A percentile compares a stretch with the other conserved stretches of the same genome.
Evolutionary conservation across 2,888 invertebrate genomes (phyloP).

Genomic region (Drosophila vallismaia): DNA sequence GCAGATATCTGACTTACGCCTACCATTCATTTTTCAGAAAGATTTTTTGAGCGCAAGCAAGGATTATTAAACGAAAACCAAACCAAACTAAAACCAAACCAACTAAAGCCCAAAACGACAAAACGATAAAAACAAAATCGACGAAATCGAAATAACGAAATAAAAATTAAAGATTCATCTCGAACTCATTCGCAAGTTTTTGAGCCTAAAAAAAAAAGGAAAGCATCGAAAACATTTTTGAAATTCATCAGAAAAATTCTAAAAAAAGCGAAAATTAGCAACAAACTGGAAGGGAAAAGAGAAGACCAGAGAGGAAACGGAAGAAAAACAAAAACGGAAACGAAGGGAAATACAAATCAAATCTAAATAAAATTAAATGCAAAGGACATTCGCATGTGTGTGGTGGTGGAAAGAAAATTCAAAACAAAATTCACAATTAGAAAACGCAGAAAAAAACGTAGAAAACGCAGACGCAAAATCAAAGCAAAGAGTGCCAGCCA

Average conservation of each 20-base stretch:
- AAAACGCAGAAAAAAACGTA: conserved; percentile 83
- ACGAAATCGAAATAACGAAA: conserved; percentile 43
- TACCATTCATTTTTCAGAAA: conserved; percentile 75
- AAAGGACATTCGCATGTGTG: conserved; percentile 83
- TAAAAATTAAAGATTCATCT: conserved; percentile 40
- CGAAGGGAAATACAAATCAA: conserved; percentile 47
- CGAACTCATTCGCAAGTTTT: conserved; percentile 53
- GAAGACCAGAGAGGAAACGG: conserved; percentile 40
- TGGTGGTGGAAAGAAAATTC: conserved; percentile 83
- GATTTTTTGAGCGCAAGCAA: conserved; percentile 82
- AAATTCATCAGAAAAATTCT: conserved; percentile 19
- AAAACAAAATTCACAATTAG: conserved; percentile 83
- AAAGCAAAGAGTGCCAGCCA: conserved; percentile 50
- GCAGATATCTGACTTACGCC: conserved; percentile 36
- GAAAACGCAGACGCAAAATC: conserved; percentile 81
- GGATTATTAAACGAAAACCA: conserved; percentile 74
- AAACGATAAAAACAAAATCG: conserved; percentile 18
- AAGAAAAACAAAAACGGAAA: too few relatives aligned
- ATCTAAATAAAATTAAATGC: conserved; percentile 81
- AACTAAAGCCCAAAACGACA: conserved; percentile 47
- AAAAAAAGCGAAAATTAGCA: conserved; percentile 39
- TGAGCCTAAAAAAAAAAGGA: conserved; percentile 26
- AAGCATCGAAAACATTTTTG: conserved; percentile 56
- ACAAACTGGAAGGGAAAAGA: conserved; percentile 35
- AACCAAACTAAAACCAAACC: conserved; percentile 55